Percentiles rank a stretch among this genome's conserved stretches.
Evolutionary conservation across 2,113 vertebrate species (phyloP).

Genomic region (Mesoclemmys tuberculata): DNA sequence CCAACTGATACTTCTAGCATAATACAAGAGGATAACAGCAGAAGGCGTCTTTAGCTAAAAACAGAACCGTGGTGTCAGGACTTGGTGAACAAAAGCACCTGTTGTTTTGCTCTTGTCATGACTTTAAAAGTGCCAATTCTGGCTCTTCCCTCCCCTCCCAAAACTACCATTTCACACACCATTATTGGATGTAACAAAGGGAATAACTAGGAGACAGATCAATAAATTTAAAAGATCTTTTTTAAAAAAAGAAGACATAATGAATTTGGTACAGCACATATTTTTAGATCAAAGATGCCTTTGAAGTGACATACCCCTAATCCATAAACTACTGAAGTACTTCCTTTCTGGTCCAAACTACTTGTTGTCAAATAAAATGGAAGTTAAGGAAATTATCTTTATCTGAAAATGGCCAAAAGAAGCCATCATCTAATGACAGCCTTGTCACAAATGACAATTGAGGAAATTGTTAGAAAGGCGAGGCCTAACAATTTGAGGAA

Average conservation of each 20-base stretch:
- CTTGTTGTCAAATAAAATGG: conserved; percentile 85
- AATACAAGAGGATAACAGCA: neutral
- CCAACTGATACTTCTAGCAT: neutral
- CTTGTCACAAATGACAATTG: conserved; percentile 84
- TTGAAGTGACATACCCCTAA: conserved; percentile 84
- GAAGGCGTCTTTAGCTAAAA: conserved; percentile 47
- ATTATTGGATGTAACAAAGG: conserved; percentile 53
- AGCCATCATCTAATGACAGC: conserved; percentile 85
- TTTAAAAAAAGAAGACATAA: conserved; percentile 73
- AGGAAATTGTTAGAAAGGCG: conserved; percentile 80
- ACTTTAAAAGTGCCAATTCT: conserved; percentile 71
- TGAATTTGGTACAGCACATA: conserved; percentile 87
- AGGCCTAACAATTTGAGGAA: conserved; percentile 75
- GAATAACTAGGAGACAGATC: conserved; percentile 75
- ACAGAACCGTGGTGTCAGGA: neutral
- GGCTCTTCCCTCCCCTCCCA: conserved; percentile 33
- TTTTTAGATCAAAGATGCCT: conserved; percentile 87
- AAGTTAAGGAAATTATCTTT: conserved; percentile 86
- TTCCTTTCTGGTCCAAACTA: conserved; percentile 80
- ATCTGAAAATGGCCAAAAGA: conserved; percentile 84
- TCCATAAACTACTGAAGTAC: conserved; percentile 78
- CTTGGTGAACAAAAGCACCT: conserved; percentile 79
- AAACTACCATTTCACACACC: conserved; percentile 40
- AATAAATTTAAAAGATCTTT: conserved; percentile 80
- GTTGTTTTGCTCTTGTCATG: conserved; percentile 73